Percentiles rank a stretch among this genome's conserved stretches.
Conservation (phyloP, 2,888 invertebrate species). For the Fabriciana adippe region DNA sequence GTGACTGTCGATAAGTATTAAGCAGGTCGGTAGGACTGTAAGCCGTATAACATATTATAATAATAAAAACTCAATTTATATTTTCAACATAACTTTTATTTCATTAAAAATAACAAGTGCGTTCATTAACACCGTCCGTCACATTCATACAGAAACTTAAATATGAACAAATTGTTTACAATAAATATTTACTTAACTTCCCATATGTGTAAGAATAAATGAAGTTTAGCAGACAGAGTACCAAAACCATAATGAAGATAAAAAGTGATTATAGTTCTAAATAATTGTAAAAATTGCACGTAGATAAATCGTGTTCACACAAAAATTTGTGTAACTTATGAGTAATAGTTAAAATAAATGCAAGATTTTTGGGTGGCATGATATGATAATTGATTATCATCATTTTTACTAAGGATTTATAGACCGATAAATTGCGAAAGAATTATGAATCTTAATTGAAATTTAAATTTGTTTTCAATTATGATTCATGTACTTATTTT, state of each 20-base stretch:
- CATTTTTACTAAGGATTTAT: slow-evolving; percentile 30
- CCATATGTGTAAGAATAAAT: slow-evolving; percentile 51
- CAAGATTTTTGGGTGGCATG: slow-evolving; percentile 77
- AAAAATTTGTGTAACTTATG: slow-evolving; percentile 58
- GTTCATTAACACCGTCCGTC: slow-evolving; percentile 57
- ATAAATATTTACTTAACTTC: slow-evolving; percentile 46
- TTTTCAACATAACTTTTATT: slow-evolving; percentile 77
- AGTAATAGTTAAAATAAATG: slow-evolving; percentile 70
- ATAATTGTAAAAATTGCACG: slow-evolving; percentile 69
- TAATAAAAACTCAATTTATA: slow-evolving; percentile 35
- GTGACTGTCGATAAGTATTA: too few species aligned
- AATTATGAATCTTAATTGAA: not conserved
- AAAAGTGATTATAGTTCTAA: slow-evolving; percentile 44
- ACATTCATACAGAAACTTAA: slow-evolving; percentile 51
- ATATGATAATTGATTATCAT: slow-evolving; percentile 41
- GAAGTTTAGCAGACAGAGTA: slow-evolving; percentile 48
- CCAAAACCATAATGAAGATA: slow-evolving; percentile 57
- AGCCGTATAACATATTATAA: slow-evolving; percentile 6
- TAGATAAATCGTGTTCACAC: slow-evolving; percentile 59
- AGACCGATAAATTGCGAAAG: slow-evolving; percentile 26
- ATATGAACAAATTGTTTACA: slow-evolving; percentile 38
- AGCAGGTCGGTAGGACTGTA: not conserved
- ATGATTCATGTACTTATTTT: not conserved
- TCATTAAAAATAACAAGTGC: slow-evolving; percentile 77
- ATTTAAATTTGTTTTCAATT: not conserved